Base-by-base conservation (phyloP, 1,140 invertebrate species). In the Brachionus rubens region DNA sequence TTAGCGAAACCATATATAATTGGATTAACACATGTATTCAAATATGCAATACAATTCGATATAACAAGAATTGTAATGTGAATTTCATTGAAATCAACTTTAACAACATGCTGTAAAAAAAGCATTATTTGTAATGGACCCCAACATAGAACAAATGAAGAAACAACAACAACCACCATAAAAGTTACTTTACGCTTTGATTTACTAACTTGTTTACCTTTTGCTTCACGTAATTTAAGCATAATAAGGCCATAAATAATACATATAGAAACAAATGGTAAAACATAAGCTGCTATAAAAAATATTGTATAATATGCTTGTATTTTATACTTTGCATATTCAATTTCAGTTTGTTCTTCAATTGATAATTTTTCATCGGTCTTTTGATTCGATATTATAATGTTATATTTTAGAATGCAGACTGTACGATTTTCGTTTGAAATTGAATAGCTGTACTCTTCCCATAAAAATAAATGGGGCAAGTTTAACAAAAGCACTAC, bases 71-170 rank as follows among this genome's bases (percentile, higher is more conserved):
- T 54, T 14, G 36, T 72, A 36, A 72, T 50, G 12, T 26, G 30
- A 19, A 54, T 30, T 72, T 72, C 68, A 33, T 72, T 19, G 28
- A 72, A 54, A 40, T 72, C 46, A 19, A 72, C 36, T 14, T 50
- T 33, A 9, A 87, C 87, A 77, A 82, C 81, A 75, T 80, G 77
- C 65, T 83, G 84, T 48, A 83, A 50, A 56, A 86, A 81, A 70
- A 86, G 83, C 81, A 88, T 82, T 9, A 88, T 81, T 87, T 96
- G 94, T 80, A 97, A 92, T 1, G 94, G 94, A 79, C 91, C 90
- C 95, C 95, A 98, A 85, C 94, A 96, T 40, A 95, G 86, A 9
- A 94, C 94, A 83, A 97, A 97, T 33, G 94, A 93, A 21, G 92
- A 89, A 0, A 97, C 92, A 14, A 98, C 93, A 21, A 94, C 91